These are phyloP conservation scores for Sinohyriopsis cumingii DNA, from an alignment of 2,888 invertebrate genomes.

Conservation along the genomic window DNA sequence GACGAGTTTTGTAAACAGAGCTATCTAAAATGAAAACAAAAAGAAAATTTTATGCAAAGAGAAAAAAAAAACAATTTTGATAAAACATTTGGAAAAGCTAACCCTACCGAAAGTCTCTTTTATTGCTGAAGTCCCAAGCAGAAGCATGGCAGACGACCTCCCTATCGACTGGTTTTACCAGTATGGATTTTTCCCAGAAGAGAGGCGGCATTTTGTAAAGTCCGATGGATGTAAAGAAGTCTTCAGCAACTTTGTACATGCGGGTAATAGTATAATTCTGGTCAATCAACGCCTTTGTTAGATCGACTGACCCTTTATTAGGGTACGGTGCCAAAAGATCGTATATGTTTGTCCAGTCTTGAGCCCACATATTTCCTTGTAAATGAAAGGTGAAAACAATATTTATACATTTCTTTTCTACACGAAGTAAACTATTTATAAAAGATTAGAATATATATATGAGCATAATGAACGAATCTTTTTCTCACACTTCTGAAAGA, in stretches of 20 bases:
- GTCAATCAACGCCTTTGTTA: conserved; percentile 81
- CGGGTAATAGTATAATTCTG: conserved; percentile 73
- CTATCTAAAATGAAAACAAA: no score
- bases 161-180: conserved; percentile 82
- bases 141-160: conserved; percentile 80
- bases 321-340: conserved; percentile 77
- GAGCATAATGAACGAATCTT: no score
- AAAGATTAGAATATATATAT: no score
- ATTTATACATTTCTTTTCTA: no score
- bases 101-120: conserved; percentile 85
- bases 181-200: conserved; percentile 88
- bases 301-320: conserved; percentile 80
- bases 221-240: conserved; percentile 70
- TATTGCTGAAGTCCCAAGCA: conserved; percentile 91
- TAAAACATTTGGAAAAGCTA: no score
- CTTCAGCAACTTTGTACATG: conserved; percentile 74
- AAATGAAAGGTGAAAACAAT: neutral
- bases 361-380: conserved; percentile 76
- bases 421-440: no score
- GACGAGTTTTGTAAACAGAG: no score
- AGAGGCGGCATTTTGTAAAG: conserved; percentile 85
- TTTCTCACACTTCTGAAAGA: no score
- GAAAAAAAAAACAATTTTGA: no score
- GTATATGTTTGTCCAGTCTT: conserved; percentile 66
- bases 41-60: no score